phyloP scores from a whole-genome alignment of 2,888 invertebrate genomes.

The Conus canariensis region DNA sequence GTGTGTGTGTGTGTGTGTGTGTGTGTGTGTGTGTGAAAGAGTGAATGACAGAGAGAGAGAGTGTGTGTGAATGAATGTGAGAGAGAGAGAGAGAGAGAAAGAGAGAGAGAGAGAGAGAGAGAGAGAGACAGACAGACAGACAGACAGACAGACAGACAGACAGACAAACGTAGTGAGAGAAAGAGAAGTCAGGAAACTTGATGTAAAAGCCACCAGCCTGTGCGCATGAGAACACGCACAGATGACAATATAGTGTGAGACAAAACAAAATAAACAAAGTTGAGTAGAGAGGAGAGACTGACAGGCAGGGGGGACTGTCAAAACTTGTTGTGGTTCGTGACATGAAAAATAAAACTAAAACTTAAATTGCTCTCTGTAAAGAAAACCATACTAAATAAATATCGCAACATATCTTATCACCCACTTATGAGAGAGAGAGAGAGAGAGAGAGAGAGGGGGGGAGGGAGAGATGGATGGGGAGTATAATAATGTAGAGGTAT shows the following conservation, averaged over 20 bases:
- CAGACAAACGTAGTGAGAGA: not conserved
- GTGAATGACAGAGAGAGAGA: not conserved
- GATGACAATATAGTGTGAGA: too few relatives aligned
- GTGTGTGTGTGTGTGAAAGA: not conserved
- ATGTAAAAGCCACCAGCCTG: not conserved
- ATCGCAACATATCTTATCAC: not conserved
- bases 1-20: conserved; percentile 14
- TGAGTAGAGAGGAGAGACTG: too few relatives aligned
- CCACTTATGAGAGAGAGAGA: too few relatives aligned
- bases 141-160: not conserved
- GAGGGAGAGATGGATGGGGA: too few relatives aligned
- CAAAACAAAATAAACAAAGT: not conserved
- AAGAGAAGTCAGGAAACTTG: too few relatives aligned
- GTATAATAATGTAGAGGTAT: not conserved
- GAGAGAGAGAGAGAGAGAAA: not conserved
- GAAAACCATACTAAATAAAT: not conserved
- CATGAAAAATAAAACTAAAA: too few relatives aligned
- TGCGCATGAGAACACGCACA: too few relatives aligned
- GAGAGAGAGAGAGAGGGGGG: not conserved
- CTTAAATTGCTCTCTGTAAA: too few relatives aligned
- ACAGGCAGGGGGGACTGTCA: too few relatives aligned
- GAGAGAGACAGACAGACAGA: not conserved
- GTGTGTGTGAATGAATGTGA: not conserved
- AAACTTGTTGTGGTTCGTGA: too few relatives aligned
- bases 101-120: not conserved